Evolutionary conservation across 1,140 invertebrate genomes (phyloP), one percentile per base, ranked within the genome.

Genomic region (Mylabris phalerata): DNA sequence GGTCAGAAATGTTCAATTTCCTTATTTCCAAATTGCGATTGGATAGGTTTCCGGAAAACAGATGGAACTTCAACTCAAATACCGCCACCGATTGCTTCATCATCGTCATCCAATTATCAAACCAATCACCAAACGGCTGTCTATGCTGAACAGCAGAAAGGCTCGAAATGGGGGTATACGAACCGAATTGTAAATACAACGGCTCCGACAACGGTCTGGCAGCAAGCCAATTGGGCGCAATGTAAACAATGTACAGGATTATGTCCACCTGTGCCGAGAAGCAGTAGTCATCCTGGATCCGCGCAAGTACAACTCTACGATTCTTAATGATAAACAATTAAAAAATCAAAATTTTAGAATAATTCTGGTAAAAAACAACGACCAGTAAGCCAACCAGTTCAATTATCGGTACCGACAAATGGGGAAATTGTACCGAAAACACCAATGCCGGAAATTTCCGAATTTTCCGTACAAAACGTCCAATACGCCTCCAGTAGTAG

Each of bases 401-500:
- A 57, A 43, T 59, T 63, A 56, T 65, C 57, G 39, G 52, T 67
- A 10, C 64, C 67, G 27, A 48, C 63, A 41, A 57, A 67, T 24
- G 69, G 63, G 2, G 67, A 71, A 50, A 61, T 61, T 57, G 61
- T 64, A 41, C 54, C 67, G 6, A 73, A 71, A 48, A 59, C 66
- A 43, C 64, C 66, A 25, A 65, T 80, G 45, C 77, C 78, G 32
- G 75, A 78, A 65, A 80, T 80, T 58, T 79, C 77, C 4, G 79
- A 80, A 71, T 78, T 78, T 63, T 75, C 71, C 25, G 73, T 76
- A 42, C 73, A 75, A 50, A 67, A 65, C 43, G 70, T 63, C 9
- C 79, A 83, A 63, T 84, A 83, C 69, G 81, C 82, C 47, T 85
- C 84, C 27, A 84, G 82, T 62, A 82, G 80, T 66, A 79, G 83